Percentiles rank a stretch among this genome's conserved stretches.
phyloP scores from a whole-genome alignment of 2,113 vertebrate species.

The Pterocles burchelli region DNA sequence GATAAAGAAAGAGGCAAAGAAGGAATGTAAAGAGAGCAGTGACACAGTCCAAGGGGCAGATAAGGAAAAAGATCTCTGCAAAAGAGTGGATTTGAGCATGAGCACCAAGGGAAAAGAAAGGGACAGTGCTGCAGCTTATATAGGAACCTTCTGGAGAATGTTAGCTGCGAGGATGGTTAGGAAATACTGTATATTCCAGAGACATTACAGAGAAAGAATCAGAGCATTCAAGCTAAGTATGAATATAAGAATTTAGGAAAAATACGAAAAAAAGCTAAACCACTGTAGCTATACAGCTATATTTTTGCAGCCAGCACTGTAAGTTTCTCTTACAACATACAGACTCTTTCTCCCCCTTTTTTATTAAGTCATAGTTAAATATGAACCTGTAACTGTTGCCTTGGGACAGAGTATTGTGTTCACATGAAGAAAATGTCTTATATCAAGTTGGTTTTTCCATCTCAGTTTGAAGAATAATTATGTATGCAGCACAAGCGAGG shows the following conservation, averaged over 20 bases:
- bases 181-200: background rate
- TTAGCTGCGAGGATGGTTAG: background rate
- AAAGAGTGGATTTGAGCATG: background rate
- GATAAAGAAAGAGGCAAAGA: background rate
- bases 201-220: background rate
- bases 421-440: background rate
- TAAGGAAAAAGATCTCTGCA: background rate
- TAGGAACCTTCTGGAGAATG: accelerated
- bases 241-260: background rate
- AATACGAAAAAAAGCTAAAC: background rate
- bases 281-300: background rate
- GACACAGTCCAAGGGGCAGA: background rate
- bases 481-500: background rate
- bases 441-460: background rate
- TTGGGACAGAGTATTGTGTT: background rate
- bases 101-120: background rate
- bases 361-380: background rate
- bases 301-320: background rate
- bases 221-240: background rate
- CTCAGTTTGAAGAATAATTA: background rate
- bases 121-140: background rate
- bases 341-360: background rate
- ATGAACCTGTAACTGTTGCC: background rate
- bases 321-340: background rate
- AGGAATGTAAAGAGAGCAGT: background rate